Conservation (phyloP, 2,113 vertebrate species). For the Anolis sagrei region DNA sequence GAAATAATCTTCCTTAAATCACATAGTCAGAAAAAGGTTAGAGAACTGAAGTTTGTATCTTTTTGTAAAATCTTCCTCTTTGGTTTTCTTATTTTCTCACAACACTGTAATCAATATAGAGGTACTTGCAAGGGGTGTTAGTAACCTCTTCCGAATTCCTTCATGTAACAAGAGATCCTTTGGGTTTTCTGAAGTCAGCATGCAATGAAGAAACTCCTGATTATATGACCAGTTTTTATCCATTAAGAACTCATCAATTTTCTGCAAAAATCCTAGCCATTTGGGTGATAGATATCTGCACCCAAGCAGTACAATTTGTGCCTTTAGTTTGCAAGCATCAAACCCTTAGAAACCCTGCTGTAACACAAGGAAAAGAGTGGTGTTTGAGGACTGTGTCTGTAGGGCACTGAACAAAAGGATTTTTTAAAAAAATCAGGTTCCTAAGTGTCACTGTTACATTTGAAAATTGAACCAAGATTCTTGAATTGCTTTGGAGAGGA, state of each 20-base stretch:
- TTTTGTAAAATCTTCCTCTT: not conserved
- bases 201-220: not conserved
- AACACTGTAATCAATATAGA: not conserved
- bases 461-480: conserved; percentile 9
- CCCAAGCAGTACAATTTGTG: too few species aligned
- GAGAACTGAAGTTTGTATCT: too few species aligned
- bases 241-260: not conserved
- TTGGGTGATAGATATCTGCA: not conserved
- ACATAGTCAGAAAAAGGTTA: not conserved
- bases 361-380: not conserved
- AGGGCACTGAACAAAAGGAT: not conserved
- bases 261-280: not conserved
- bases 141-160: too few species aligned
- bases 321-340: not conserved
- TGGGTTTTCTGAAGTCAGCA: not conserved
- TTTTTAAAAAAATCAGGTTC: not conserved
- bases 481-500: not conserved
- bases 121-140: too few species aligned
- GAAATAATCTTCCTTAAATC: not conserved
- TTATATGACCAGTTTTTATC: too few species aligned
- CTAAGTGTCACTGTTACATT: not conserved
- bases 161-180: too few species aligned
- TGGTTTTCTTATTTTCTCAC: not conserved
- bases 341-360: not conserved
- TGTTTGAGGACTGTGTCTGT: not conserved